phyloP scores from a whole-genome alignment of 2,888 invertebrate genomes.

The Villa cingulata region DNA sequence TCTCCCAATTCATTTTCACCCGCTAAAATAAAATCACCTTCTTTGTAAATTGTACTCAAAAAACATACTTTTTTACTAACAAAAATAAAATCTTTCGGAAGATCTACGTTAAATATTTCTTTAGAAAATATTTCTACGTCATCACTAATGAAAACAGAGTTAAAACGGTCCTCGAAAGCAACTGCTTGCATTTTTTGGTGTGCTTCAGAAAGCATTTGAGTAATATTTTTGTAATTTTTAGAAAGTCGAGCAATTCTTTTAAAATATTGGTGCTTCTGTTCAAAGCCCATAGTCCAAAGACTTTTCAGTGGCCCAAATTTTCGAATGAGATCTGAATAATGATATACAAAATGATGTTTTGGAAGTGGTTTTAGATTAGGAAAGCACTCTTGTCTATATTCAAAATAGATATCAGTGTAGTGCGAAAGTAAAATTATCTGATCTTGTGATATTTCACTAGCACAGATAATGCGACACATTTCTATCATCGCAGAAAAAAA shows the following conservation, averaged over 20 bases:
- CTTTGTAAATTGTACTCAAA: too few relatives aligned
- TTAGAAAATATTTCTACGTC: neutral
- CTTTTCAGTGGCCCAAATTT: slow-evolving; percentile 9
- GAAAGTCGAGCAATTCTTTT: slow-evolving; percentile 13
- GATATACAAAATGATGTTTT: slow-evolving; percentile 8
- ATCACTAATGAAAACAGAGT: neutral
- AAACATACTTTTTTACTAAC: too few relatives aligned
- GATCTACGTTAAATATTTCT: neutral
- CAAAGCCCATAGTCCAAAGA: slow-evolving; percentile 15
- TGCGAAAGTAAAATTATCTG: neutral
- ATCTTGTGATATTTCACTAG: neutral
- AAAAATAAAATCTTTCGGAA: too few relatives aligned
- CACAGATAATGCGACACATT: slow-evolving; percentile 1
- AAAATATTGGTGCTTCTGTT: slow-evolving; percentile 19
- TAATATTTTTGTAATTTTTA: slow-evolving; percentile 15
- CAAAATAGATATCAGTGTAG: slow-evolving; percentile 2
- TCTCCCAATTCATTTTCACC: too few relatives aligned
- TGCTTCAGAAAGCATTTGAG: neutral
- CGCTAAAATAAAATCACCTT: too few relatives aligned
- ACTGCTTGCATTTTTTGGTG: neutral
- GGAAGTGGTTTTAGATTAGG: slow-evolving; percentile 8
- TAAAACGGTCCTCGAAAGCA: neutral
- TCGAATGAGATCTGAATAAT: slow-evolving; percentile 11
- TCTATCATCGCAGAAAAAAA: neutral
- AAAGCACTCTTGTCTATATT: slow-evolving; percentile 7